Conservation (phyloP, 1,140 invertebrate species). For the Tetramorium simillimum region DNA sequence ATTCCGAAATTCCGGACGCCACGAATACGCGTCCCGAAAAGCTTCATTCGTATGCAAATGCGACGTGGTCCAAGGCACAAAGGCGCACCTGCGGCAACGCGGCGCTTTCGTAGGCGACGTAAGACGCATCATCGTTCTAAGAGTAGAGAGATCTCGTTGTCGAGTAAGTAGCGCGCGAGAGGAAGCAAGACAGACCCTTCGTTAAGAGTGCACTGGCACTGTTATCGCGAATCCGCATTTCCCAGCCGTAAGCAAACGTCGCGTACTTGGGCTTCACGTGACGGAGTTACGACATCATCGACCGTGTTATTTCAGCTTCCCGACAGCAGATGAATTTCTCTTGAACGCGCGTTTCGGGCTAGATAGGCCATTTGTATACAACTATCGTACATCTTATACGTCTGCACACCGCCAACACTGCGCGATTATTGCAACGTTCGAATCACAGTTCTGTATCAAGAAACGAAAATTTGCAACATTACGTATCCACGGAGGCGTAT, state of each 20-base stretch:
- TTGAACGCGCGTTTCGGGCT: slow-evolving; percentile 37
- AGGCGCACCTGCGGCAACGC: slow-evolving; percentile 57
- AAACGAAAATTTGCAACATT: slow-evolving; percentile 30
- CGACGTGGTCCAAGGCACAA: slow-evolving; percentile 4
- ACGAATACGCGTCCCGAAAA: neutral
- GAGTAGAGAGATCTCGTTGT: slow-evolving; percentile 21
- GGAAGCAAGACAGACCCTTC: slow-evolving; percentile 28
- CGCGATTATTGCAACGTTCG: neutral
- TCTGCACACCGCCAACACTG: neutral
- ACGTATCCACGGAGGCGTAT: slow-evolving; percentile 21
- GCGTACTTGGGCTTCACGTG: slow-evolving; percentile 8
- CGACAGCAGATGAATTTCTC: slow-evolving; percentile 39
- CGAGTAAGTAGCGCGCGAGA: slow-evolving; percentile 14
- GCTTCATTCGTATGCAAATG: slow-evolving; percentile 65
- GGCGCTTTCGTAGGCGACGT: slow-evolving; percentile 11
- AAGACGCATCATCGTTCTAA: slow-evolving; percentile 40
- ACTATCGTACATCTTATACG: slow-evolving; percentile 35
- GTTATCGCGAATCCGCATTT: slow-evolving; percentile 59
- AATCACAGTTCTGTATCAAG: neutral
- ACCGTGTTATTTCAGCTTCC: slow-evolving; percentile 68
- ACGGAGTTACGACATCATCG: slow-evolving; percentile 66
- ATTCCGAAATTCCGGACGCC: slow-evolving; percentile 17
- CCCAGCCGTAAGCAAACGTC: slow-evolving; percentile 60
- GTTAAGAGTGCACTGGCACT: slow-evolving; percentile 58
- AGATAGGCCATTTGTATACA: slow-evolving; percentile 56